Percentiles rank a stretch among this genome's conserved stretches.
Conservation (phyloP, 92 coral and sea anemone genomes). For the Epizoanthus scotinus region DNA sequence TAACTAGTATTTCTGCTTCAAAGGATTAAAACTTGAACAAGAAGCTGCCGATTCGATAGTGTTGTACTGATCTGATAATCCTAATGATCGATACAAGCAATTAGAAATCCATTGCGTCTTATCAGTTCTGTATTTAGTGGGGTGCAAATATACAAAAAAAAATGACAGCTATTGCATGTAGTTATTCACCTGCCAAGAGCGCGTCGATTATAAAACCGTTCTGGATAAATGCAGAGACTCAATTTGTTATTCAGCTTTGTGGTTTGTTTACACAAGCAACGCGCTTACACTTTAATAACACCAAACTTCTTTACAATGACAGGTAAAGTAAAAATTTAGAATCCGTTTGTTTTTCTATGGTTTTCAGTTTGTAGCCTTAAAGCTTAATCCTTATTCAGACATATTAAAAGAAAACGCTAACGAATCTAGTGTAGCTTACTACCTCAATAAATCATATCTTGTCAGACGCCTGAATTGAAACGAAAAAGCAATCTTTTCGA, state of each 20-base stretch:
- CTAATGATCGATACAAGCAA: no score
- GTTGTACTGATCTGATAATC: no score
- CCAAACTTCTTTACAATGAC: neutral
- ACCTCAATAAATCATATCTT: neutral
- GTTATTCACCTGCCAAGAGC: neutral
- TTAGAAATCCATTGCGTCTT: no score
- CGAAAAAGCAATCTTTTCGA: neutral
- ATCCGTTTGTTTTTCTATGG: neutral
- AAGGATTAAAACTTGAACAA: no score
- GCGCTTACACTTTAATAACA: slow-evolving; percentile 1
- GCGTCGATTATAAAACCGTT: slow-evolving; percentile 2
- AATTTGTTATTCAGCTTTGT: slow-evolving; percentile 7
- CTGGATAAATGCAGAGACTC: neutral
- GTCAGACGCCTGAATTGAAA: neutral
- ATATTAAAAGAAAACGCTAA: neutral
- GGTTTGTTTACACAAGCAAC: neutral
- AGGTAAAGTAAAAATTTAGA: neutral
- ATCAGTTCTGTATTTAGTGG: no score
- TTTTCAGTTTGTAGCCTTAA: neutral
- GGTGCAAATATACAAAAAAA: no score
- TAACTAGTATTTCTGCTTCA: no score
- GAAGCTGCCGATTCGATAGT: no score
- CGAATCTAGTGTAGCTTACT: neutral
- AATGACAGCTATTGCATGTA: neutral
- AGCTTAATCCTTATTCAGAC: neutral